Evolutionary conservation across 2,113 vertebrate genomes (phyloP), one percentile per base, ranked within the genome.

Genomic region (Geothlypis trichas): DNA sequence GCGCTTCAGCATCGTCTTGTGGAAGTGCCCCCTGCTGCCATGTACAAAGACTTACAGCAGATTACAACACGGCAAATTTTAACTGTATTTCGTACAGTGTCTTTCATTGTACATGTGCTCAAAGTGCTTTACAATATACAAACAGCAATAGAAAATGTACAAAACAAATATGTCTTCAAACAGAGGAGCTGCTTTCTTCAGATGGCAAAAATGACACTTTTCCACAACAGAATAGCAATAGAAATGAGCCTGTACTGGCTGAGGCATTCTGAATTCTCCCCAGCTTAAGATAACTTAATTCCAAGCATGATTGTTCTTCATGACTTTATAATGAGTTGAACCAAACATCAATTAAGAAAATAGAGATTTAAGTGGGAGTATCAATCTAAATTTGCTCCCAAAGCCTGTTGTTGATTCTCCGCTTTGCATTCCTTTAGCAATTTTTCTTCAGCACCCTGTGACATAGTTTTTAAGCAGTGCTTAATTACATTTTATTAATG

Each of bases 11-110:
- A 54, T 71, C 26, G 1, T 79, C 93, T 91, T 68, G 33, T 96
- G 79, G 81, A 96, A 93, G 69, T 94, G 90, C 84, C 89, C 85
- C 97, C 94, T 95, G 84, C 85, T 96, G 96, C 84, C 84, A 57
- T 4, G 49, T 51, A 68, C 82, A 92, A 94, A 95, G 95, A 92
- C 84, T 71, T 82, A 71, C 94, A 96, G 37, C 74, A 35, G 62
- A 57, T 84, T 85, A 17, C 35, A 71, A 39, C 69, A 39, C 41
- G 27, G 19, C 22, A 62, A 65, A 52, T 77, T 83, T 79, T 73
- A 61, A 35, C 51, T 80, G 61, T 9, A 31, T 72, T 86, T 86
- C 21, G 27, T 75, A 49, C 22, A 28, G 18, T 20, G 78, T 63
- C 80, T 96, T 93, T 96, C 87, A 81, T 33, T 49, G 59, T 75